Base-by-base conservation (phyloP, 2,113 vertebrate genomes). In the Phaethornis superciliosus region DNA sequence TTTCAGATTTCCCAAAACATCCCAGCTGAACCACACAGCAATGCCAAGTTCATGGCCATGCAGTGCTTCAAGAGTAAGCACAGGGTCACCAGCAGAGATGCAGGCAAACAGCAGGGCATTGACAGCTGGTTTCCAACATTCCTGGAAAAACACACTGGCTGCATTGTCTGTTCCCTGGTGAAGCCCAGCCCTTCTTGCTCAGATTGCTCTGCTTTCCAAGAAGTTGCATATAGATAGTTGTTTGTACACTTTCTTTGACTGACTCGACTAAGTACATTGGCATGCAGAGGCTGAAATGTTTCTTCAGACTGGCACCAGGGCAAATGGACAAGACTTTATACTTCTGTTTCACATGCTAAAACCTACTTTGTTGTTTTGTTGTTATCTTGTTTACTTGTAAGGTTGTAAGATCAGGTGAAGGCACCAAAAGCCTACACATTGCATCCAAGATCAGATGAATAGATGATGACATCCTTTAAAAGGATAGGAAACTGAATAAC, bases 51-150 rank as follows among this genome's bases (percentile, higher is more conserved):
- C 84, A 67, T 10, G 56, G 35, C 42, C n/a, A 71, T n/a, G 46
- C n/a, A 80, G 26, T 2, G 1, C 62, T 86, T 54, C 54, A 87
- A 88, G 59, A 40, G 32, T 77, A 82, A 77, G 21, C 62, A 70
- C 27, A 64, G 28, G 54, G 51, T 82, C 80, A 92, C 78, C 37
- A 60, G 67, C 32, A 91, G 55, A 92, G 63, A 76, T 27, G 32
- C 8, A 80, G 52, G 68, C 59, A 62, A 92, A 94, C 77, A 96
- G 89, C 88, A 60, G 28, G 7, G 35, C 78, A 88, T 14, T 91
- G 91, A 95, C 63, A 87, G 37, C 12, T 62, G 17, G 65, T 87
- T 94, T 95, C 69, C 90, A 93, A 46, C 7, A 5, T 89, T 95
- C 81, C 90, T 92, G 68, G 77, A 85, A 95, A 89, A 49, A 74